These are phyloP conservation scores for Oxytorus armatus DNA, from an alignment of 2,888 invertebrate genomes.

Conservation along the genomic window DNA sequence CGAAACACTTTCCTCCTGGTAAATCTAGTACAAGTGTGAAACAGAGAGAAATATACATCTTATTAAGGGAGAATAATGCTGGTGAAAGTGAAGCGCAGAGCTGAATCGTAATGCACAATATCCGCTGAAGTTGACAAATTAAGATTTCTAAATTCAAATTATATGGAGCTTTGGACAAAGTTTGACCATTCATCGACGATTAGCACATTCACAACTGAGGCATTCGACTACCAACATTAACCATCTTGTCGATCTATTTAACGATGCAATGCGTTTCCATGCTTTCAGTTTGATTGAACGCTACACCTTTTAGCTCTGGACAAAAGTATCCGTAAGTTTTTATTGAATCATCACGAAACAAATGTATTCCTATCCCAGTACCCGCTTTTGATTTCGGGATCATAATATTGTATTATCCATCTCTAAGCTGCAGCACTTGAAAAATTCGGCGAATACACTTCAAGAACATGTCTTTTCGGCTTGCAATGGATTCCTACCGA, in stretches of 20 bases:
- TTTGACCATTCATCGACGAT: no score
- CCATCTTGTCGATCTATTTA: no score
- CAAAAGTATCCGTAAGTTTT: neutral
- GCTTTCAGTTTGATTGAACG: neutral
- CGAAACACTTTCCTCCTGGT: slow-evolving; percentile 81
- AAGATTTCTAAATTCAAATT: neutral
- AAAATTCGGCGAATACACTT: neutral
- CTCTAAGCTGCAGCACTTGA: neutral
- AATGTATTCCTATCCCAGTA: neutral
- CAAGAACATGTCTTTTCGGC: neutral
- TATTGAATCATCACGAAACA: neutral
- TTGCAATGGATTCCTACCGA: neutral
- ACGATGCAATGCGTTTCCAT: no score
- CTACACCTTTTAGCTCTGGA: neutral
- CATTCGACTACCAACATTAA: no score
- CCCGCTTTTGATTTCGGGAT: neutral
- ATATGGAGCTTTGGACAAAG: neutral
- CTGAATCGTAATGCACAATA: neutral
- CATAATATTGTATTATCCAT: neutral
- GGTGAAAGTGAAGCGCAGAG: neutral
- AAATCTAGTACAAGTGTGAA: slow-evolving; percentile 75
- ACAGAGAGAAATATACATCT: neutral
- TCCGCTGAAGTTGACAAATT: neutral
- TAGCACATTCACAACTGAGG: no score
- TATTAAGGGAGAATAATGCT: neutral